Conservation (phyloP, 2,113 vertebrate species). For the Chaetorhynchus papuensis region DNA sequence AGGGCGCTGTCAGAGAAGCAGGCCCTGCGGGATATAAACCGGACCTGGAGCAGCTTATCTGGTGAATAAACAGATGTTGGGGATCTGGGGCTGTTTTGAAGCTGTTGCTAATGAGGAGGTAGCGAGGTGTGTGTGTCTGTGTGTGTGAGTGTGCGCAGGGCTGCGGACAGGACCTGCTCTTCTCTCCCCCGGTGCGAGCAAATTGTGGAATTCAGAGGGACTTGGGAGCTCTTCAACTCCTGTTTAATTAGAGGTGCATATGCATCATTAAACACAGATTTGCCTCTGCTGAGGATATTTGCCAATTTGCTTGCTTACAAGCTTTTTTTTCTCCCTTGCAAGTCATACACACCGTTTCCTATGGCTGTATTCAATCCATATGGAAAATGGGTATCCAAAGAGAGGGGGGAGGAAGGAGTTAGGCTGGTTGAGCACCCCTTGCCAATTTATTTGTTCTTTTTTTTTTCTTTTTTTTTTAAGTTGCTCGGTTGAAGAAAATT, state of each 20-base stretch:
- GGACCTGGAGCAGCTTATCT: constrained; percentile 85
- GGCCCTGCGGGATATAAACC: constrained; percentile 81
- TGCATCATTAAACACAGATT: constrained; percentile 13
- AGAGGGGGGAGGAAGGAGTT: constrained; percentile 1
- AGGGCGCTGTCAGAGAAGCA: constrained; percentile 89
- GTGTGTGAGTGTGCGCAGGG: background rate
- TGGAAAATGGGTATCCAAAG: background rate
- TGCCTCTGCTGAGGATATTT: background rate
- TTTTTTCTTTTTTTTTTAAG: background rate
- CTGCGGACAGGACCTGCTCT: background rate
- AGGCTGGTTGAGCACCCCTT: constrained; percentile 1
- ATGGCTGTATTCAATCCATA: background rate
- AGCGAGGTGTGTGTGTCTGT: background rate
- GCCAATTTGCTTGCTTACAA: constrained; percentile 11
- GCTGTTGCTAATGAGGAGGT: background rate
- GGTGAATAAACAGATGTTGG: constrained; percentile 69
- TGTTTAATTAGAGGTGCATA: constrained; percentile 13
- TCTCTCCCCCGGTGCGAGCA: background rate
- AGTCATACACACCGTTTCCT: background rate
- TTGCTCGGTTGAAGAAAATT: constrained; percentile 34
- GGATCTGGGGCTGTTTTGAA: background rate
- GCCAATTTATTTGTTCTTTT: background rate
- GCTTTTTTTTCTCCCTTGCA: background rate
- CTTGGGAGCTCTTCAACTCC: constrained; percentile 8
- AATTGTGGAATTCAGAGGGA: background rate